Evolutionary conservation across 1,140 invertebrate species (phyloP).

Genomic region (Oncopodura yosiiana): DNA sequence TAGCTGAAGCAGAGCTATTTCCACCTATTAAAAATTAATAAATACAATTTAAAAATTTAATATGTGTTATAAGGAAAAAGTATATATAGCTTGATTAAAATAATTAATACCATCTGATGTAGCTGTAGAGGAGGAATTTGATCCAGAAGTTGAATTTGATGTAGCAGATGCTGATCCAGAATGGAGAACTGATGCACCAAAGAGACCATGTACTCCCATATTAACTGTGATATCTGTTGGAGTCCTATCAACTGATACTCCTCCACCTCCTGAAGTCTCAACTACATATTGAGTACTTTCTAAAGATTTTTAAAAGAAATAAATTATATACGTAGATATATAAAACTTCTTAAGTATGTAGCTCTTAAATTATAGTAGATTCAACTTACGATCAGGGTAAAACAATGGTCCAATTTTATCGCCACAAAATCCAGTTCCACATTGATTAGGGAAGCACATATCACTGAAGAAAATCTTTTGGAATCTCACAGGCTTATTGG

Average conservation of each 20-base stretch:
- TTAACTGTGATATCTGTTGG: background rate
- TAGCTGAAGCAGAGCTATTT: background rate
- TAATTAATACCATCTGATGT: too few relatives aligned
- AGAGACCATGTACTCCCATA: background rate
- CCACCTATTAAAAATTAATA: background rate
- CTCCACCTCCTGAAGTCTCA: background rate
- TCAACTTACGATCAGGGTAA: too few relatives aligned
- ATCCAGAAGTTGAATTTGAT: background rate
- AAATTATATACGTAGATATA: background rate
- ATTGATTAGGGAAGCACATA: conserved; percentile 25
- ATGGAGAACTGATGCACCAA: background rate
- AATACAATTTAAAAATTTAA: too few relatives aligned
- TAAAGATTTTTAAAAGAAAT: background rate
- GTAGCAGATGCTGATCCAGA: background rate
- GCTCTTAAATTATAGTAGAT: background rate
- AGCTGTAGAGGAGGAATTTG: too few relatives aligned
- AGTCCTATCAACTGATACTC: background rate
- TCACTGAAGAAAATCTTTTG: conserved; percentile 18
- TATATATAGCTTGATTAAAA: too few relatives aligned
- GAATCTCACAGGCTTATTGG: conserved; percentile 2
- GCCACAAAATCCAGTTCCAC: conserved; percentile 13
- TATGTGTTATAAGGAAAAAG: too few relatives aligned
- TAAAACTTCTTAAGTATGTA: background rate
- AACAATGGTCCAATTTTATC: conserved; percentile 13
- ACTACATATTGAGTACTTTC: background rate